These are phyloP conservation scores for Agrochola circellaris DNA, from an alignment of 2,888 invertebrate genomes.

Conservation along the genomic window DNA sequence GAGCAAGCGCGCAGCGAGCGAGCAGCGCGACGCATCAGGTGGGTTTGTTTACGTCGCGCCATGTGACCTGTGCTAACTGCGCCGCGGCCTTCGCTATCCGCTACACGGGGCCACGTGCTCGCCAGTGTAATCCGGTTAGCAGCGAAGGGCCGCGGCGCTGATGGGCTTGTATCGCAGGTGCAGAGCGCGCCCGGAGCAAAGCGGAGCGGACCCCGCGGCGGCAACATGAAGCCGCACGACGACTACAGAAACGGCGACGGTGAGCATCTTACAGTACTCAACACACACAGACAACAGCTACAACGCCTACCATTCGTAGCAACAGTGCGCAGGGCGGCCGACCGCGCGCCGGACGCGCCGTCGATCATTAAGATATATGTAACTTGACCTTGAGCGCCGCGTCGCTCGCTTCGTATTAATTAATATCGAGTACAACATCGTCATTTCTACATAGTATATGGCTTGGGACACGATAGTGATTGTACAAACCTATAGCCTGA, in stretches of 20 bases:
- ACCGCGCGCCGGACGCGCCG: conserved; percentile 11
- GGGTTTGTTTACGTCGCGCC: conserved; percentile 78
- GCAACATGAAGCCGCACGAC: conserved; percentile 80
- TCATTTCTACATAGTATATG: conserved; percentile 12
- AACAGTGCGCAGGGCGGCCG: conserved; percentile 26
- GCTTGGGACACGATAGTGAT: background rate
- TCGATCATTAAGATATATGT: conserved; percentile 41
- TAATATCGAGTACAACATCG: conserved; percentile 22
- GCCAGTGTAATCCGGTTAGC: conserved; percentile 74
- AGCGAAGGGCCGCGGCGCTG: conserved; percentile 48
- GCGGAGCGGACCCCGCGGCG: conserved; percentile 28
- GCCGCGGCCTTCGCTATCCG: conserved; percentile 67
- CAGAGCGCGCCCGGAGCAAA: conserved; percentile 42
- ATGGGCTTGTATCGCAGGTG: conserved; percentile 59
- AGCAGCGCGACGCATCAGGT: conserved; percentile 73
- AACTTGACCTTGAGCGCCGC: conserved; percentile 60
- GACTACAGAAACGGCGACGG: conserved; percentile 83
- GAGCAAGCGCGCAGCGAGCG: conserved; percentile 39
- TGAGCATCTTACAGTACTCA: conserved; percentile 65
- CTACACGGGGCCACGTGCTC: conserved; percentile 67
- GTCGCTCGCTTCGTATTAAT: conserved; percentile 32
- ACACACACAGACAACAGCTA: background rate
- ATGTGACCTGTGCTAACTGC: conserved; percentile 75
- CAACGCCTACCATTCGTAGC: background rate
- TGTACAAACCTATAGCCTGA: background rate